A percentile compares a stretch with the other conserved stretches of the same genome.
Conservation (phyloP, 2,888 invertebrate genomes). For the Apoda limacodes region DNA sequence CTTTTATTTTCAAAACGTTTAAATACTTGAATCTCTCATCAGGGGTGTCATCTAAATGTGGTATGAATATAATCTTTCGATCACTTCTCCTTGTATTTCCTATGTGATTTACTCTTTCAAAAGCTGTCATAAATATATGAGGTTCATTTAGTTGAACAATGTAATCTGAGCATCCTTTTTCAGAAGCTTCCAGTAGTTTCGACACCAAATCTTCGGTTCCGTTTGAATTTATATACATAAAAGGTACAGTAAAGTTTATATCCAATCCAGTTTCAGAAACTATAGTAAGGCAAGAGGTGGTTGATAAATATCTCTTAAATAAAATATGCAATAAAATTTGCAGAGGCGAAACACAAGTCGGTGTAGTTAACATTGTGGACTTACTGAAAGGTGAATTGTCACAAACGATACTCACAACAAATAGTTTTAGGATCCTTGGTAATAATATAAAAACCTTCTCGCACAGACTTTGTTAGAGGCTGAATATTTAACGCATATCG, state of each 20-base stretch:
- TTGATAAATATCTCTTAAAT: conserved; percentile 33
- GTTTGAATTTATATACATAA: conserved; percentile 29
- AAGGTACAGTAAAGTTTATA: conserved; percentile 24
- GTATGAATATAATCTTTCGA: conserved; percentile 52
- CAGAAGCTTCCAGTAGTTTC: conserved; percentile 37
- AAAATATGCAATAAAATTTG: conserved; percentile 42
- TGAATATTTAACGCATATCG: too few relatives aligned
- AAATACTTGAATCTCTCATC: conserved; percentile 22
- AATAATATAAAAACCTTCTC: too few relatives aligned
- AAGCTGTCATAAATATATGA: conserved; percentile 37
- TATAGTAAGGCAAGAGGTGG: conserved; percentile 42
- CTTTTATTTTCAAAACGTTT: conserved; percentile 35
- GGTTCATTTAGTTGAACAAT: conserved; percentile 45
- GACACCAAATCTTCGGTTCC: conserved; percentile 25
- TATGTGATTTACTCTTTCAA: conserved; percentile 43
- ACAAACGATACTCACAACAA: too few relatives aligned
- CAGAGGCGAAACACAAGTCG: conserved; percentile 24
- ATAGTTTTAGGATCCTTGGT: too few relatives aligned
- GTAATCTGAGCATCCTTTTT: conserved; percentile 61
- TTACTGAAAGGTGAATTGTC: too few relatives aligned
- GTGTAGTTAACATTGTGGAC: background rate
- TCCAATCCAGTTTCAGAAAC: conserved; percentile 34
- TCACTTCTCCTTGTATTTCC: conserved; percentile 52
- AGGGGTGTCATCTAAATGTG: conserved; percentile 22
- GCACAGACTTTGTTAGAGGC: too few relatives aligned